Evolutionary conservation across 2,113 vertebrate species (phyloP).

Genomic region (Pterocles burchelli): DNA sequence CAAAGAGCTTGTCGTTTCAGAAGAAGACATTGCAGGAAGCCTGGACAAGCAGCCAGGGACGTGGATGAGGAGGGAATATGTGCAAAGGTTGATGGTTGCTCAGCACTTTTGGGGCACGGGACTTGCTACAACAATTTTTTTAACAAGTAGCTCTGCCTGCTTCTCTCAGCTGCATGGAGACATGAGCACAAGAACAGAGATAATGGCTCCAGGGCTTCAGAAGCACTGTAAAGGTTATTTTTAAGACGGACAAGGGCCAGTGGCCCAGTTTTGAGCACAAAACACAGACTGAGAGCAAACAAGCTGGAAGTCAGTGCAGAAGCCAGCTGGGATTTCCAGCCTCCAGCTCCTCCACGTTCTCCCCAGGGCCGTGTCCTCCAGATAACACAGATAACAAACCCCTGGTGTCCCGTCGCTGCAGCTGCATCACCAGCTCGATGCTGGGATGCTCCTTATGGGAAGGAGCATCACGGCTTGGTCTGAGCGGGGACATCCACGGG

Average conservation of each 20-base stretch:
- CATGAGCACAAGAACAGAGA: neutral
- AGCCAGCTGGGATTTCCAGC: neutral
- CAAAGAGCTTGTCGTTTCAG: neutral
- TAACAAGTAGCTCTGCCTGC: neutral
- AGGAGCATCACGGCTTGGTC: rapidly evolving
- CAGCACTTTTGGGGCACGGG: neutral
- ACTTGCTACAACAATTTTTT: neutral
- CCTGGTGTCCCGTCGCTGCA: rapidly evolving
- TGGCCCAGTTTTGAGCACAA: neutral
- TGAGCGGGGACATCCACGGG: rapidly evolving
- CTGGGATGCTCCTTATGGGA: neutral
- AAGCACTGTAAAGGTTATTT: neutral
- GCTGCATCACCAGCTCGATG: neutral
- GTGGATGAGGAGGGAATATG: neutral
- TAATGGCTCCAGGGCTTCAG: neutral
- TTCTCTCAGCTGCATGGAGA: neutral
- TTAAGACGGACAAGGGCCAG: neutral
- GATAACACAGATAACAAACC: neutral
- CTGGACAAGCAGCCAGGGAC: neutral
- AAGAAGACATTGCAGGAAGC: neutral
- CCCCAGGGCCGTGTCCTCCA: neutral
- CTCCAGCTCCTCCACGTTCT: neutral
- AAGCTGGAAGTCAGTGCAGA: neutral
- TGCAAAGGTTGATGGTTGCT: neutral
- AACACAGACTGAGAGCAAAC: neutral